Evolutionary conservation across 1,140 invertebrate species (phyloP).

Genomic region (Papilio xuthus): DNA sequence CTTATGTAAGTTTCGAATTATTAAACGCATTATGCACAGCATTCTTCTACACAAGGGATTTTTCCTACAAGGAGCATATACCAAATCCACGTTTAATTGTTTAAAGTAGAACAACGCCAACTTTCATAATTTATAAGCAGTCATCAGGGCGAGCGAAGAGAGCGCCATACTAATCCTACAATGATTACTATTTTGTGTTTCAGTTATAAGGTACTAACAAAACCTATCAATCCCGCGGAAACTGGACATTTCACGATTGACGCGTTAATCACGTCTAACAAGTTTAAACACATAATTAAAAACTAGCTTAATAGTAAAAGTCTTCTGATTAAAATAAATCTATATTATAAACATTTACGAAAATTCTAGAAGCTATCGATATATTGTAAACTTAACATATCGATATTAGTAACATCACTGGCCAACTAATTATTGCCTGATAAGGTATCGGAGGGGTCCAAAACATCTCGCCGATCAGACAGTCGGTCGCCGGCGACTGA

Average conservation of each 20-base stretch:
- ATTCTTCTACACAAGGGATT: not conserved
- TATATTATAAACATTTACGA: not conserved
- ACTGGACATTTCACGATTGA: too few species aligned
- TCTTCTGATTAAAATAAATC: not conserved
- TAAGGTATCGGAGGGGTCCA: slow-evolving; percentile 21
- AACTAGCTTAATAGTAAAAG: not conserved
- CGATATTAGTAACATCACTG: slow-evolving; percentile 7
- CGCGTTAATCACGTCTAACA: too few species aligned
- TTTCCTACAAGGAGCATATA: too few species aligned
- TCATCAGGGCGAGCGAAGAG: too few species aligned
- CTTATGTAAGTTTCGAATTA: not conserved
- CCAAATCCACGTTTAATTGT: too few species aligned
- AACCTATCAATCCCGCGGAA: too few species aligned
- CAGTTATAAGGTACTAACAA: too few species aligned
- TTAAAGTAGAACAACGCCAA: too few species aligned
- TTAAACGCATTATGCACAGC: not conserved
- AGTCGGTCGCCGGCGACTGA: slow-evolving; percentile 47
- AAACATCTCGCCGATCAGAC: slow-evolving; percentile 44
- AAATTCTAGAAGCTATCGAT: slow-evolving; percentile 9
- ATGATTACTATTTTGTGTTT: too few species aligned
- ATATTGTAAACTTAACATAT: slow-evolving; percentile 26
- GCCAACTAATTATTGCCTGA: not conserved
- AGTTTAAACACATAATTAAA: not conserved
- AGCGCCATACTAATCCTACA: too few species aligned
- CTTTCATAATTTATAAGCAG: too few species aligned